Conservation (phyloP, 2,888 invertebrate genomes). For the Chrysina gloriosa region DNA sequence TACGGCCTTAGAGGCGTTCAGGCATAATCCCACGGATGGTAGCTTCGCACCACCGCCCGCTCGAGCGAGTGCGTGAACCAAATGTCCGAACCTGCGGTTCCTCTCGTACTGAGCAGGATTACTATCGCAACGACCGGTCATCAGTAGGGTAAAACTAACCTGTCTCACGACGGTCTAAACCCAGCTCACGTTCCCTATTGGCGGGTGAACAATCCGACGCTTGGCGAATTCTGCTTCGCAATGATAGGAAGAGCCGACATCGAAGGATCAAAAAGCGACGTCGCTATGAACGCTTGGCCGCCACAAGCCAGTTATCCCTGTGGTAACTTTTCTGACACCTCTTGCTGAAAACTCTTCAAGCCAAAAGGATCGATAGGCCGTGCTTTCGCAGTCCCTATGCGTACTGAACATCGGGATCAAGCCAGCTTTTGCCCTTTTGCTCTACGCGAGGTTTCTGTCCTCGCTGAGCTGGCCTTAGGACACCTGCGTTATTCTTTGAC, state of each 20-base stretch:
- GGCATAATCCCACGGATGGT: too few species aligned
- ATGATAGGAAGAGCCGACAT: slow-evolving; percentile 82
- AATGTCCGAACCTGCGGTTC: slow-evolving; percentile 69
- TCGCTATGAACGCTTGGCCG: slow-evolving; percentile 70
- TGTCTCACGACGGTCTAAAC: slow-evolving; percentile 60
- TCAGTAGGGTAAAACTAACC: slow-evolving; percentile 69
- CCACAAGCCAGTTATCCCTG: slow-evolving; percentile 68
- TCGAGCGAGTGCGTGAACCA: slow-evolving; percentile 72
- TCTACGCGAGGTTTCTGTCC: too few species aligned
- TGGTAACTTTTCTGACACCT: slow-evolving; percentile 80
- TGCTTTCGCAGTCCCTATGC: too few species aligned
- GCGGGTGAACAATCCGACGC: slow-evolving; percentile 73
- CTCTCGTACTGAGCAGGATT: slow-evolving; percentile 66
- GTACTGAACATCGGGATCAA: too few species aligned
- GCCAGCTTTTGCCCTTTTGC: too few species aligned
- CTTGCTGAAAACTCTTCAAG: slow-evolving; percentile 64
- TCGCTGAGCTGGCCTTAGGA: too few species aligned
- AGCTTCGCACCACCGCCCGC: slow-evolving; percentile 75
- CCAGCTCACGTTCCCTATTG: slow-evolving; percentile 54
- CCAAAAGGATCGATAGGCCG: slow-evolving; percentile 54
- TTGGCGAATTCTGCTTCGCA: slow-evolving; percentile 77
- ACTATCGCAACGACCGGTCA: slow-evolving; percentile 63
- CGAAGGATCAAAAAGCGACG: slow-evolving; percentile 79
- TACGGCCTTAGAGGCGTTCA: too few species aligned
- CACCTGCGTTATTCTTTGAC: too few species aligned